A percentile compares a stretch with the other conserved stretches of the same genome.
These are phyloP conservation scores for Platichthys flesus DNA, from an alignment of 2,113 vertebrate species.

Conservation along the genomic window DNA sequence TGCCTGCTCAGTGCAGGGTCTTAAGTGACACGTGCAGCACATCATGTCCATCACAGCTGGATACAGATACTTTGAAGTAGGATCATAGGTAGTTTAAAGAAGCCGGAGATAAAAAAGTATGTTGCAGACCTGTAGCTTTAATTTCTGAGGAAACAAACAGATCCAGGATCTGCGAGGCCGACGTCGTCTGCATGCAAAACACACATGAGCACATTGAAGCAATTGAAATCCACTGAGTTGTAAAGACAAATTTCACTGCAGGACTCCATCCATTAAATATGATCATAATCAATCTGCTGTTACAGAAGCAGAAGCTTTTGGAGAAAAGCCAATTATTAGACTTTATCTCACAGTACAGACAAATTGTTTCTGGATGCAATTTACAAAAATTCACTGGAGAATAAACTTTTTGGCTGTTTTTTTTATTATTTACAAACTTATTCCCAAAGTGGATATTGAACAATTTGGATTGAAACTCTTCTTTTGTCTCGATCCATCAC, in stretches of 20 bases:
- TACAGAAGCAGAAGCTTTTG: background rate
- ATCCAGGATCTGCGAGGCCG: no score
- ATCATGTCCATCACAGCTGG: conserved; percentile 28
- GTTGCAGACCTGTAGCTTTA: no score
- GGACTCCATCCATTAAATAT: background rate
- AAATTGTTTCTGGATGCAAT: background rate
- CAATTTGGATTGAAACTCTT: conserved; percentile 15
- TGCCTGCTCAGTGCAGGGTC: background rate
- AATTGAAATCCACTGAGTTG: background rate
- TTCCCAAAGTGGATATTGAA: background rate
- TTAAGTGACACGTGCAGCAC: conserved; percentile 11
- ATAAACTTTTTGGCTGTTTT: background rate
- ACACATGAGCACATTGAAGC: background rate
- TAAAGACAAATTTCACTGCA: background rate
- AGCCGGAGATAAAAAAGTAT: background rate
- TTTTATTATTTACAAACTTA: background rate
- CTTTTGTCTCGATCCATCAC: conserved; percentile 30
- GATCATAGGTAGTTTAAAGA: background rate
- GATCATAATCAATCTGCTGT: background rate
- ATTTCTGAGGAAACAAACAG: no score
- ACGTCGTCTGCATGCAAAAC: background rate
- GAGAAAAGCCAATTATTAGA: background rate
- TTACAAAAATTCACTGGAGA: background rate
- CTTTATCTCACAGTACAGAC: conserved; percentile 25
- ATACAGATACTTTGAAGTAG: conserved; percentile 11